phyloP scores from a whole-genome alignment of 1,140 invertebrate genomes.

The Nephila pilipes region DNA sequence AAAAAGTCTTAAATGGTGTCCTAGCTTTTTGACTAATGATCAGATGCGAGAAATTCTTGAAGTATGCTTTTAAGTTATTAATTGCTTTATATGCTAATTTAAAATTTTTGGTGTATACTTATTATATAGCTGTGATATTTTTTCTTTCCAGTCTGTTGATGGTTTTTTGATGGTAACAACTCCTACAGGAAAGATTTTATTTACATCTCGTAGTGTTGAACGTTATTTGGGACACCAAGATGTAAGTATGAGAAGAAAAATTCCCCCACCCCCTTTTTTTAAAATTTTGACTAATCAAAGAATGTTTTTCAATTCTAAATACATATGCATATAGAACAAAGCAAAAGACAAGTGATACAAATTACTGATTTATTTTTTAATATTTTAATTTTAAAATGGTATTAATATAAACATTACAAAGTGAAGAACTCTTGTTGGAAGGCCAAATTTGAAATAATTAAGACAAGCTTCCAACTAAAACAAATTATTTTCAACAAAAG shows the following conservation, averaged over 20 bases:
- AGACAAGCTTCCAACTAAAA: too few species aligned
- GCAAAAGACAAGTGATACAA: too few species aligned
- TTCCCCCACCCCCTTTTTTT: too few species aligned
- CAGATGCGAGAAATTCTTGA: constrained; percentile 79
- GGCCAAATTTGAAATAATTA: too few species aligned
- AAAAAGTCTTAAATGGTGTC: constrained; percentile 75
- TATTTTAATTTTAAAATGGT: too few species aligned
- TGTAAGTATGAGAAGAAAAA: constrained; percentile 83
- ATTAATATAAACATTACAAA: too few species aligned
- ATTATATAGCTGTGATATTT: background rate
- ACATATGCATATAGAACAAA: too few species aligned
- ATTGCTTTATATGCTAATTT: background rate
- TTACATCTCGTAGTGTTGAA: constrained; percentile 91
- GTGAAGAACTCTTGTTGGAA: too few species aligned
- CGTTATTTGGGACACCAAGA: constrained; percentile 91
- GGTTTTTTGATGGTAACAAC: constrained; percentile 91
- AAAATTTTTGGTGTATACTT: background rate
- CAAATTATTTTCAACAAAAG: too few species aligned
- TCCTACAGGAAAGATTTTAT: constrained; percentile 91
- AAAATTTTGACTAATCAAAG: too few species aligned
- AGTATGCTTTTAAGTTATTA: constrained; percentile 51
- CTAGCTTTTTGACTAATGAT: constrained; percentile 64
- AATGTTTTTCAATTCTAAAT: too few species aligned
- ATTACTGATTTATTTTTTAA: too few species aligned
- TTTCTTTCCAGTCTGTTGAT: constrained; percentile 83